These are phyloP conservation scores for Drosophila subquinaria DNA, from an alignment of 2,888 invertebrate species.

Conservation along the genomic window DNA sequence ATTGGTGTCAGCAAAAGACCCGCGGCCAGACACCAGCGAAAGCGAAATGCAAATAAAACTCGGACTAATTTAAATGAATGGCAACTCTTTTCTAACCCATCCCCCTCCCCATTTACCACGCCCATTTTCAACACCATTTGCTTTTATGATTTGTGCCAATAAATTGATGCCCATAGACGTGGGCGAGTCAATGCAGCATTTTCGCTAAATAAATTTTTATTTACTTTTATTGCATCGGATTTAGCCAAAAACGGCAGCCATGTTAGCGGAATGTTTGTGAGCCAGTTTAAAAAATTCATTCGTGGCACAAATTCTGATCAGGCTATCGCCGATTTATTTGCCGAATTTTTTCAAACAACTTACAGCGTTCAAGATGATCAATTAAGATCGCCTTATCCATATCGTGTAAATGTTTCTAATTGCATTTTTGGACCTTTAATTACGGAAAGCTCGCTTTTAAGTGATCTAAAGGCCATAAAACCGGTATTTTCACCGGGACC, in stretches of 20 bases:
- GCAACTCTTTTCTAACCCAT: background rate
- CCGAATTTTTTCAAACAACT: no score
- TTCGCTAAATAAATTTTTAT: constrained; percentile 68
- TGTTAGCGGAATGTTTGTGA: constrained; percentile 33
- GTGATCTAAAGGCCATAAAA: no score
- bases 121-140: constrained; percentile 22
- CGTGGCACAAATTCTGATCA: no score
- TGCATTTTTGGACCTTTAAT: no score
- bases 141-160: constrained; percentile 57
- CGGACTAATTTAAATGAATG: constrained; percentile 40
- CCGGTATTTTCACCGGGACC: no score
- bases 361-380: no score
- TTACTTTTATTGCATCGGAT: constrained; percentile 30
- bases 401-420: no score
- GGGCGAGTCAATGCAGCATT: constrained; percentile 7
- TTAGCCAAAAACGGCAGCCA: constrained; percentile 23
- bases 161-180: constrained; percentile 52
- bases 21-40: constrained; percentile 34
- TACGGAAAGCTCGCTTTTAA: no score
- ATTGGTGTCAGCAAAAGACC: constrained; percentile 68
- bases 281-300: constrained; percentile 52
- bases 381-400: no score
- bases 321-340: no score
- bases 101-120: background rate
- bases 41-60: constrained; percentile 50